Base-by-base conservation (phyloP, 2,797 vertebrate genomes). In the Zenarchopterus dispar region DNA sequence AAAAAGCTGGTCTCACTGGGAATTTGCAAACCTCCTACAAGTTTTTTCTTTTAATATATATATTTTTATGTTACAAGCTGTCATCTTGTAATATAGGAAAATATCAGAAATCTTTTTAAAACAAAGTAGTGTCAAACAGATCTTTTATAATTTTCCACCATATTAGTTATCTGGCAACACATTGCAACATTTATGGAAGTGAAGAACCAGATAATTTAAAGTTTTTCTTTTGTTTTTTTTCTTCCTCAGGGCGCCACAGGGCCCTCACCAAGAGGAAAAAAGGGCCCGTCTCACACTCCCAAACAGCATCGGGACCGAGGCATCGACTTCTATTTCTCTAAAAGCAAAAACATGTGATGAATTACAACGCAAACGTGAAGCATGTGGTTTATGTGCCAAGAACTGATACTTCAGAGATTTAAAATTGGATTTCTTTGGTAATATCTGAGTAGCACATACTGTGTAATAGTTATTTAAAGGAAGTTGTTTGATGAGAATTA, bases 291-390 rank as follows among this genome's bases (percentile, higher is more conserved):
- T 1, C 74, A 84, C 52, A 62, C 60, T 0, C 85, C 92, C 6
- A 82, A 23, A 1, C 93, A 93, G 60, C 93, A 91, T 67, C 78
- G 69, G 42, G 88, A 93, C 85, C 81, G 93, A 82, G 94, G 94
- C 48, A 89, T 93, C 1, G 94, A 95, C 67, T 95, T 95, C 79
- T 96, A 95, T 79, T 95, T 95, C 62, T 94, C 94, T 58, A 85
- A 10, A 56, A 93, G 93, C 71, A 95, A 94, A 72, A 85, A 91
- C 39, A 23, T 78, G 4, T 86, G 63, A 86, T n/a, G 18, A 10
- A 2, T 9, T 26, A 17, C 7, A 8, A 53, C 50, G 24, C 22
- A 26, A 62, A 56, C 22, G 5, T 39, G 22, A 0, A 41, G 64
- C 18, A 15, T 15, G 28, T 28, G 36, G 11, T 13, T 16, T 15